Conservation (phyloP, 2,888 invertebrate genomes). For the Smittia aterrima region DNA sequence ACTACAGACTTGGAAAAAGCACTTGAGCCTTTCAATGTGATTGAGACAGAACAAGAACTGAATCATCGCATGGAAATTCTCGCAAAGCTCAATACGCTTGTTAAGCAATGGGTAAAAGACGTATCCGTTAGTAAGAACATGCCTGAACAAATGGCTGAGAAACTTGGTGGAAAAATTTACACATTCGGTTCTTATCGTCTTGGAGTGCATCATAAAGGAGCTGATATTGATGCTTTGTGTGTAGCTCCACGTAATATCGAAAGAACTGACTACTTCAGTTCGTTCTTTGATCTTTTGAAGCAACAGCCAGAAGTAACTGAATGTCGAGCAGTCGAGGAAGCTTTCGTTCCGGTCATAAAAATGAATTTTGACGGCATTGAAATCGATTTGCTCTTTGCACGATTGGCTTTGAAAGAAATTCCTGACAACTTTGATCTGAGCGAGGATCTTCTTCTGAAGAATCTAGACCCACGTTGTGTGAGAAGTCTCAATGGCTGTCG, state of each 20-base stretch:
- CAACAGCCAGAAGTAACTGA: conserved; percentile 82
- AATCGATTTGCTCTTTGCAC: conserved; percentile 96
- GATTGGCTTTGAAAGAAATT: conserved; percentile 91
- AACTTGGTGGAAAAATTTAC: conserved; percentile 95
- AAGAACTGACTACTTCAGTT: conserved; percentile 90
- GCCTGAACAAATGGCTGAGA: conserved; percentile 85
- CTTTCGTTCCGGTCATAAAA: conserved; percentile 98
- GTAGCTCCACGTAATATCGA: conserved; percentile 96
- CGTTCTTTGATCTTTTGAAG: conserved; percentile 88
- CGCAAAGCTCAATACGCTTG: conserved; percentile 83
- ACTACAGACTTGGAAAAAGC: conserved; percentile 70
- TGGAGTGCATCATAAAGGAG: conserved; percentile 95
- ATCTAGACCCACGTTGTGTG: conserved; percentile 94
- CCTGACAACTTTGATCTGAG: conserved; percentile 84
- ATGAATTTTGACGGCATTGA: conserved; percentile 99
- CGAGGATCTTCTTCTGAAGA: conserved; percentile 88
- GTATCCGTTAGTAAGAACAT: conserved; percentile 87
- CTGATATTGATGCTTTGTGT: conserved; percentile 98
- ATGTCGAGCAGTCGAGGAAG: conserved; percentile 90
- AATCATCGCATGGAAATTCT: conserved; percentile 84
- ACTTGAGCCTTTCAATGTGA: conserved; percentile 81
- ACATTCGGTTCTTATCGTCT: conserved; percentile 98
- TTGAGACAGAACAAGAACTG: conserved; percentile 86
- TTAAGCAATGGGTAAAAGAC: conserved; percentile 91
- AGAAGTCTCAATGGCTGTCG: conserved; percentile 96